phyloP scores from a whole-genome alignment of 2,797 vertebrate species.

The Chlorospingus flavigularis region DNA sequence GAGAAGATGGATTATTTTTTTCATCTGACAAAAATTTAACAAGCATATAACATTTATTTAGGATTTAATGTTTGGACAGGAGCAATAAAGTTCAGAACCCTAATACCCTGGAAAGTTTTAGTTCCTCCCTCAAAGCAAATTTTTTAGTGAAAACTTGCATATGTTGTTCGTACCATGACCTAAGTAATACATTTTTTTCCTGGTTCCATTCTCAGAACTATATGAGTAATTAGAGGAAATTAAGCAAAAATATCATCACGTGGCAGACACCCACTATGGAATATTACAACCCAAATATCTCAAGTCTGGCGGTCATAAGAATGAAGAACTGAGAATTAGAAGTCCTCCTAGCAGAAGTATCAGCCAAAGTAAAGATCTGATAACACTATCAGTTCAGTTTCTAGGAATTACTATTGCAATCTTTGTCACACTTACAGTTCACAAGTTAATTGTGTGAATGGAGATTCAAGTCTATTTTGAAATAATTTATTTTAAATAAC shows the following conservation, averaged over 20 bases:
- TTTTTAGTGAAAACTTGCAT: not conserved
- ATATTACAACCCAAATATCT: not conserved
- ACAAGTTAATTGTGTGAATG: not conserved
- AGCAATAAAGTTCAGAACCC: not conserved
- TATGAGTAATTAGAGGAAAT: not conserved
- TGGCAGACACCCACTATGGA: not conserved
- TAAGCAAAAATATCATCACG: not conserved
- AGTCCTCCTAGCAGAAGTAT: not conserved
- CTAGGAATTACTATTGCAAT: not conserved
- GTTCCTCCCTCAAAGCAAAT: not conserved
- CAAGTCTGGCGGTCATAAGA: not conserved
- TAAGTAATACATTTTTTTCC: not conserved
- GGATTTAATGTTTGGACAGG: not conserved
- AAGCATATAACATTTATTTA: not conserved
- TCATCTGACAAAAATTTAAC: not conserved
- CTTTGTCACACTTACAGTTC: not conserved
- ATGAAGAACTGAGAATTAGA: not conserved
- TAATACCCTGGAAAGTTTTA: not conserved
- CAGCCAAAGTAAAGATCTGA: not conserved
- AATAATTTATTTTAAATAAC: not conserved
- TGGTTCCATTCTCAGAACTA: not conserved
- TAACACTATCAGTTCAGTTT: not conserved
- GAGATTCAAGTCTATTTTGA: not conserved
- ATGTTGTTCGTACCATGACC: not conserved
- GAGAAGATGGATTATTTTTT: not conserved